Evolutionary conservation across 1,140 invertebrate species (phyloP), one percentile per base, ranked within the genome.

Genomic region (Drosophila bocki): DNA sequence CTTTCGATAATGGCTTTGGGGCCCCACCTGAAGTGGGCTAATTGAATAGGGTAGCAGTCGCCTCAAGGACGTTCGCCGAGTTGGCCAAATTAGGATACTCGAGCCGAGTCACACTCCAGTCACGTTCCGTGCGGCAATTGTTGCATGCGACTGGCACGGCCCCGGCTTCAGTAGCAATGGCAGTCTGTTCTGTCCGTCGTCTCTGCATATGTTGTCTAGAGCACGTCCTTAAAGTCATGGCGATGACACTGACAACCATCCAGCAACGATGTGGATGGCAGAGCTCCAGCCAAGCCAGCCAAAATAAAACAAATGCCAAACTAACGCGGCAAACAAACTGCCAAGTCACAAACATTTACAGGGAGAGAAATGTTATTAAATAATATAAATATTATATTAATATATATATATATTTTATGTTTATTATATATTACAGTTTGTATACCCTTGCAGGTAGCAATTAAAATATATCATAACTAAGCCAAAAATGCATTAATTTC

Each of bases 161-260:
- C 50, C 17, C 48, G 29, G 29, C n/a, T 17, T 7, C 53, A 8
- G 45, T 26, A 7, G 32, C 50, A 35, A 32, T 17, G 12, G 7
- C 35, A 44, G 62, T 59, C 53, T 35, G 45, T 60, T 41, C 67
- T 11, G 15, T 54, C 35, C 63, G 13, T 56, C 63, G 69, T 67
- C 80, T 84, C 7, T 29, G 80, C 83, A 88, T 80, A 84, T 87
- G 85, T 69, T 88, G 62, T 72, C 84, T 88, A 81, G 67, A 88
- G 84, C 85, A 88, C 84, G 84, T 90, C 84, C 84, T 88, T 85
- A 81, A 80, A 81, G 86, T 75, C 84, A 90, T 71, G 85, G 71
- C 77, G 69, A 80, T 78, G 81, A 74, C 84, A 56, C 44, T 76
- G 63, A 77, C 57, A 64, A 54, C 69, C 35, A 65, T 48, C 61